phyloP scores from a whole-genome alignment of 2,113 vertebrate genomes.

The Probosciger aterrimus region DNA sequence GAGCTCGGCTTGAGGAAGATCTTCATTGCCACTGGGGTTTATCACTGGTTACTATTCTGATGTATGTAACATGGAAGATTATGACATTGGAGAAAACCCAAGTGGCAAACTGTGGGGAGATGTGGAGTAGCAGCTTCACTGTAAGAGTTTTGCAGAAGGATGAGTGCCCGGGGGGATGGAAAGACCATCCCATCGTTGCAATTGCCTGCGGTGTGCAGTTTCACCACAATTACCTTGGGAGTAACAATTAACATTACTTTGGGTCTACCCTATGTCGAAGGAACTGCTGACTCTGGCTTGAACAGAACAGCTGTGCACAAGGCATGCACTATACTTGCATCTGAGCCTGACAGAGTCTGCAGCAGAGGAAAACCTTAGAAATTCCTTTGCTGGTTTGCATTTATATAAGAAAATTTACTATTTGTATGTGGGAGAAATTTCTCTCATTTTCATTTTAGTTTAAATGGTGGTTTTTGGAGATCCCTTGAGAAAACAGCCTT shows the following conservation, averaged over 20 bases:
- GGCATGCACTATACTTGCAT: fast-evolving
- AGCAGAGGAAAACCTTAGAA: neutral
- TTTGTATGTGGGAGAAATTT: neutral
- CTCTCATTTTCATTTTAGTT: neutral
- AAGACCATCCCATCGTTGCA: fast-evolving
- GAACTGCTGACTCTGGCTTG: neutral
- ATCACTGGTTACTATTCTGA: neutral
- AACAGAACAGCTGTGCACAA: neutral
- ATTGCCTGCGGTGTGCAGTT: neutral
- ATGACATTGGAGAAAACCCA: neutral
- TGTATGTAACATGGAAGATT: neutral
- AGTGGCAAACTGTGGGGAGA: neutral
- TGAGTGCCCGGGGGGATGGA: neutral
- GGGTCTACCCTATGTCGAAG: neutral
- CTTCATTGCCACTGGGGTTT: neutral
- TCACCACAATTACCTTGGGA: neutral
- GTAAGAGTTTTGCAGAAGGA: neutral
- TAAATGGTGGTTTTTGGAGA: neutral
- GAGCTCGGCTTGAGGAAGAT: neutral
- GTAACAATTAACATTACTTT: neutral
- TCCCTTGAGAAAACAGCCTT: neutral
- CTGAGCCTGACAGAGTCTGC: neutral
- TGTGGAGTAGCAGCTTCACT: neutral
- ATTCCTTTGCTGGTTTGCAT: neutral
- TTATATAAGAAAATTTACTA: neutral